Base-by-base conservation (phyloP, 2,797 vertebrate species). In the Pangasius larnaudii region DNA sequence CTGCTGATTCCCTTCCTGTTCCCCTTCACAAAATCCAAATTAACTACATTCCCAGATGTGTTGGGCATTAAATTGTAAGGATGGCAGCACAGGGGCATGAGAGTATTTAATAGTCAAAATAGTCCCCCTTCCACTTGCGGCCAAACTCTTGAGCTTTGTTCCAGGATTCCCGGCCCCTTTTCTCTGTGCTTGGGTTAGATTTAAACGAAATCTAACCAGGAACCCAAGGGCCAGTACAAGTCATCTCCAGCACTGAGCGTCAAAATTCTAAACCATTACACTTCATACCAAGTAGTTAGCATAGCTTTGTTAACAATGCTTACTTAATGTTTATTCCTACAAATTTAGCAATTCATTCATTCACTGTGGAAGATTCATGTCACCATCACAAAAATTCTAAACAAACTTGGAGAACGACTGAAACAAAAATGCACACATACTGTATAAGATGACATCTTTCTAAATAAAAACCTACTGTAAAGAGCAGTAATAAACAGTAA, bases 31-130 rank as follows among this genome's bases (percentile, higher is more conserved):
- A 86, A 91, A 85, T 18, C 77, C 85, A 93, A 93, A 94, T 94
- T 94, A 94, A 79, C 82, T 78, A 81, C 71, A 75, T 74, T 92
- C n/a, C 91, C 91, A 94, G 92, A 94, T 95, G 93, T 94, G 89
- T 92, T 92, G 89, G 87, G 58, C 82, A 67, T 71, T 89, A 89
- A 92, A 92, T 90, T 93, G 85, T 90, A 87, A 88, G 79, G 86
- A 78, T 85, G 91, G 78, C 86, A 84, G 91, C 89, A 91, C 88
- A 91, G 86, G 51, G 91, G 86, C 90, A 80, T 89, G 67, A 90
- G 82, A 80, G 46, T 86, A 51, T 79, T 56, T 49, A 33, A n/a
- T 56, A 61, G 36, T 81, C 79, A 42, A 42, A 42, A 61, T 6
- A 39, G 30, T 39, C 56, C 1, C 33, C 56, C 56, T 61, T 42